Evolutionary conservation across 2,888 invertebrate genomes (phyloP).

Genomic region (Athetis lepigone): DNA sequence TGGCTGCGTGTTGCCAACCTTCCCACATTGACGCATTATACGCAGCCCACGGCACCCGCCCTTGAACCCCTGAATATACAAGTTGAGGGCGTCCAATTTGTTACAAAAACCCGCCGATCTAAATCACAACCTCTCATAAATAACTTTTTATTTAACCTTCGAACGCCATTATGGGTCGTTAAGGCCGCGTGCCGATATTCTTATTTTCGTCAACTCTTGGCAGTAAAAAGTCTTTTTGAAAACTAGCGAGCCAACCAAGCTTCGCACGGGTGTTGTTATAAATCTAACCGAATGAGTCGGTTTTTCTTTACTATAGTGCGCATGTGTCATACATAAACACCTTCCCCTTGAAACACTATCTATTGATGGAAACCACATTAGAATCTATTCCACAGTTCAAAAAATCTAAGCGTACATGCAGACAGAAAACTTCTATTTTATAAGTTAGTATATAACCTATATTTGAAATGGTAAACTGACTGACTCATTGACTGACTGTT

Average conservation of each 20-base stretch:
- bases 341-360: no score
- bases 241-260: not conserved
- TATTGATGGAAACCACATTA: no score
- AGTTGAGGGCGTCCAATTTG: conserved; percentile 43
- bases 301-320: no score
- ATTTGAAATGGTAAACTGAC: no score
- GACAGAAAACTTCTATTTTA: no score
- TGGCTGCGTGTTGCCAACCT: conserved; percentile 17
- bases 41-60: conserved; percentile 44
- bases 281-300: no score
- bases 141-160: conserved; percentile 60
- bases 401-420: no score
- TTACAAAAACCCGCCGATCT: conserved; percentile 50
- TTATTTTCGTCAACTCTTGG: conserved; percentile 31
- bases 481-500: no score
- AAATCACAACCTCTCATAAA: conserved; percentile 60
- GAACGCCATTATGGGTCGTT: conserved; percentile 53
- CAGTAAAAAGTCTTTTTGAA: conserved; percentile 1
- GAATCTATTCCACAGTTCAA: no score
- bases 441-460: no score
- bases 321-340: no score
- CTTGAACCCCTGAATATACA: conserved; percentile 54
- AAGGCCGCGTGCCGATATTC: conserved; percentile 25
- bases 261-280: no score
- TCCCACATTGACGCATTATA: conserved; percentile 45